Evolutionary conservation across 2,797 vertebrate species (phyloP).

Genomic region (Ctenopoma multispine): DNA sequence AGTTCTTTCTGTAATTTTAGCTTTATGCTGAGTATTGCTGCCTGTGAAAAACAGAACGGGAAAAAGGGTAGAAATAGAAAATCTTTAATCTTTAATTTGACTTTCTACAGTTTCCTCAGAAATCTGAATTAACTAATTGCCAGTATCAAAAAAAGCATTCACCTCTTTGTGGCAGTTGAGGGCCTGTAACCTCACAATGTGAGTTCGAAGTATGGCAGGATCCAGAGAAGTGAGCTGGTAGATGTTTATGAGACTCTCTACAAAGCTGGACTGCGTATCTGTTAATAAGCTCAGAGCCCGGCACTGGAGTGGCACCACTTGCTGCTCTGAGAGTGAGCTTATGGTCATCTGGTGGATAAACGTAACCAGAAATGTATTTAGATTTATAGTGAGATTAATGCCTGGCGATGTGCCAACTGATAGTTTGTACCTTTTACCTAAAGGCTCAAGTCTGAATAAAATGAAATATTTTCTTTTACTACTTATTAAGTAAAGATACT

Average conservation of each 20-base stretch:
- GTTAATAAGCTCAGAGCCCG: conserved; percentile 75
- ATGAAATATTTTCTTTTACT: not conserved
- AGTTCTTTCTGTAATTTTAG: conserved; percentile 80
- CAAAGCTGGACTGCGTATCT: conserved; percentile 65
- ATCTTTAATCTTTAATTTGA: not conserved
- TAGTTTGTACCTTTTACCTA: not conserved
- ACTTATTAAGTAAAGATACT: not conserved
- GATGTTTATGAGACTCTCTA: conserved; percentile 74
- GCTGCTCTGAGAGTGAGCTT: conserved; percentile 56
- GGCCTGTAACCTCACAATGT: conserved; percentile 69
- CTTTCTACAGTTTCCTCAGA: not conserved
- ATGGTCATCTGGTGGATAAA: conserved; percentile 63
- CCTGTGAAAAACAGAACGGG: conserved; percentile 60
- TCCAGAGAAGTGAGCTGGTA: conserved; percentile 79
- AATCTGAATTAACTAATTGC: not conserved
- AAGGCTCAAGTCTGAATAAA: not conserved
- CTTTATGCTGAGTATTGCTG: conserved; percentile 71
- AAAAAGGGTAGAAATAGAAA: not conserved
- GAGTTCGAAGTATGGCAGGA: conserved; percentile 57
- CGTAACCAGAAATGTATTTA: too few relatives aligned
- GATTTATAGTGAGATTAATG: too few relatives aligned
- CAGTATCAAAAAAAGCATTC: conserved; percentile 14
- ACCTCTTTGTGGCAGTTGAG: conserved; percentile 79
- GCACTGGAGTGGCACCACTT: conserved; percentile 62
- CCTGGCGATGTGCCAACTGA: too few relatives aligned